Base-by-base conservation (phyloP, 2,888 invertebrate species). In the Tetranychus truncatus region DNA sequence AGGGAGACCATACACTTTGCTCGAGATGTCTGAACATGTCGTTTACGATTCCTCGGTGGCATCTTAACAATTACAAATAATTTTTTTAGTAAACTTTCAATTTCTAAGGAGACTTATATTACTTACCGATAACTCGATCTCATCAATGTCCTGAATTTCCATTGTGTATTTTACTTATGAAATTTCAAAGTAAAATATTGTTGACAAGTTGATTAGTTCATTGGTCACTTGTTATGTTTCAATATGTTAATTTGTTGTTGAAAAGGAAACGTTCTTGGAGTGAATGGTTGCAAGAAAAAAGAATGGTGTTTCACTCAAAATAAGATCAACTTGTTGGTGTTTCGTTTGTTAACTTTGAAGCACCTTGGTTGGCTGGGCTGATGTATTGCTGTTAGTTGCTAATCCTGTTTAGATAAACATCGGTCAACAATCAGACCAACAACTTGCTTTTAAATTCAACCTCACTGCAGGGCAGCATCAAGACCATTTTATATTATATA, bases 341-440 rank as follows among this genome's bases (percentile, higher is more conserved):
- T 55, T 55, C 55, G 55, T 55, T 34, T 34, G 34, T 34, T 34
- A 34, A 34, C 34, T 34, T 34, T 34, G 34, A 34, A 34, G 34
- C 34, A 34, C 34, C 34, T 34, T 34, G 34, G 34, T 34, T 34
- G 34, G 34, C 4, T 34, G 55, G 11, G 55, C 9, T 55, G 55
- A 55, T 55, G 55, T 4, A 15, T 55, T 9, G 55, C 15, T 1
- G 55, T 55, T 55, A 55, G 55, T 55, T 55, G 55, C 9, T 55
- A 15, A 55, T 55, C 55, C 55, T 55, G 55, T 55, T 55, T 55
- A 15, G 55, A 55, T 55, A 55, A 55, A 55, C 55, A 55, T 55
- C 55, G 55, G 55, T 55, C 55, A 55, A 55, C 55, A 55, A 55
- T 55, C 55, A 55, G 55, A 55, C 55, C 55, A 55, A 55, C 55